phyloP scores from a whole-genome alignment of 2,113 vertebrate genomes.

The Tachysurus vachellii region DNA sequence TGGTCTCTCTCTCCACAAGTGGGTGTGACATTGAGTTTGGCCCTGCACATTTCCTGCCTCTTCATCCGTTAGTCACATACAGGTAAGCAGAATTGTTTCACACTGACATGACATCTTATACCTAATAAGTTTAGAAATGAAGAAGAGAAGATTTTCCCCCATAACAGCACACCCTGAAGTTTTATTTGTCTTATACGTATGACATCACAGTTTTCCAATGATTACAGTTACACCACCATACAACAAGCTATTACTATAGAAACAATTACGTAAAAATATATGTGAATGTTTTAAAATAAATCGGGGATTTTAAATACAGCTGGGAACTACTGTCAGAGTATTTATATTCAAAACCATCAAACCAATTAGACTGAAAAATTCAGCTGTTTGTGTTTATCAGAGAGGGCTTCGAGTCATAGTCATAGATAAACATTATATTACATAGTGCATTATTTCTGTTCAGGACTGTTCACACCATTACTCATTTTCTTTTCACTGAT shows the following conservation, averaged over 20 bases:
- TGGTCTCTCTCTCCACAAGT: constrained; percentile 81
- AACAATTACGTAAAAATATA: background rate
- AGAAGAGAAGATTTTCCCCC: background rate
- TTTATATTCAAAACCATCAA: background rate
- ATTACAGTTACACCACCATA: background rate
- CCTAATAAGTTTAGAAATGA: background rate
- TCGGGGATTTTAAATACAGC: background rate
- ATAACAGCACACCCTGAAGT: background rate
- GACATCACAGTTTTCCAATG: background rate
- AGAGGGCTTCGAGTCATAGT: background rate
- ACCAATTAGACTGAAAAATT: background rate
- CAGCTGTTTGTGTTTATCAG: no score
- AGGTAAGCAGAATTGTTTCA: constrained; percentile 69
- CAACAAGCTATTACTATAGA: background rate
- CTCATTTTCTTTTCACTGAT: constrained; percentile 32
- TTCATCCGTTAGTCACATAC: constrained; percentile 90
- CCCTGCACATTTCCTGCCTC: constrained; percentile 90
- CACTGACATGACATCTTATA: no score
- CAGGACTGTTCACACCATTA: constrained; percentile 7
- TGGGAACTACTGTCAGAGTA: background rate
- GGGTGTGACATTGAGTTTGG: constrained; percentile 93
- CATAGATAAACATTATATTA: background rate
- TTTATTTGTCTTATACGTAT: background rate
- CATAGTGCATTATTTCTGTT: background rate
- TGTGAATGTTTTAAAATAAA: background rate